Conservation (phyloP, 2,113 vertebrate species). For the Pomatostomus ruficeps region DNA sequence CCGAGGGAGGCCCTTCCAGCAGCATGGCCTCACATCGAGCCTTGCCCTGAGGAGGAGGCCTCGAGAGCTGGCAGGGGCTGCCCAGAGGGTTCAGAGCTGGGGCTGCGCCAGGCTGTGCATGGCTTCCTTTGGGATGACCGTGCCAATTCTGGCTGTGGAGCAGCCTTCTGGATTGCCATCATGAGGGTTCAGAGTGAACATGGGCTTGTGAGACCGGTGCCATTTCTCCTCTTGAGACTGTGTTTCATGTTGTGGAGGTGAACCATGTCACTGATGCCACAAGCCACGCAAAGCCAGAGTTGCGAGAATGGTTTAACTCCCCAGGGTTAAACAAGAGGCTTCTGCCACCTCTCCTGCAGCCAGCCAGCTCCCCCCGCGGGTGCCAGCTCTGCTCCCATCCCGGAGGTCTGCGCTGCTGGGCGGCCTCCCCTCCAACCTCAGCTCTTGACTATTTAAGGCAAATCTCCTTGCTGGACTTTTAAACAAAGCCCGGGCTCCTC, state of each 20-base stretch:
- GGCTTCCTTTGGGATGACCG: background rate
- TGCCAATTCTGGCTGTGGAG: background rate
- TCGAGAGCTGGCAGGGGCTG: background rate
- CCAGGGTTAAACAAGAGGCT: background rate
- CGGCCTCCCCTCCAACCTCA: slow-evolving; percentile 21
- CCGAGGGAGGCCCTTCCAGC: background rate
- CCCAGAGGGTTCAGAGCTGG: background rate
- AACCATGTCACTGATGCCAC: rapidly evolving
- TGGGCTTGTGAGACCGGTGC: rapidly evolving
- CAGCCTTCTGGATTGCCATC: background rate
- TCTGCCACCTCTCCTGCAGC: background rate
- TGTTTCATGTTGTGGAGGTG: rapidly evolving
- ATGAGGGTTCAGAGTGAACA: background rate
- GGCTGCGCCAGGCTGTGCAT: background rate
- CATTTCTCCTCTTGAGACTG: background rate
- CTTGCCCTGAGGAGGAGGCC: background rate
- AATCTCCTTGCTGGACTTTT: slow-evolving; percentile 58
- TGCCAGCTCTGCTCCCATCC: slow-evolving; percentile 6
- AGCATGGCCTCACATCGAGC: background rate
- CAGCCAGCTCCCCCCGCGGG: background rate
- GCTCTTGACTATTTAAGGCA: slow-evolving; percentile 75
- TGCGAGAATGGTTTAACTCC: background rate
- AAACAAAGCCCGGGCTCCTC: slow-evolving; percentile 66
- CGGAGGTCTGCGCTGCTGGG: background rate
- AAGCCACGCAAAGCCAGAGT: background rate